These are phyloP conservation scores for Torymus aiolomorphi DNA, from an alignment of 2,888 invertebrate genomes.

Conservation along the genomic window DNA sequence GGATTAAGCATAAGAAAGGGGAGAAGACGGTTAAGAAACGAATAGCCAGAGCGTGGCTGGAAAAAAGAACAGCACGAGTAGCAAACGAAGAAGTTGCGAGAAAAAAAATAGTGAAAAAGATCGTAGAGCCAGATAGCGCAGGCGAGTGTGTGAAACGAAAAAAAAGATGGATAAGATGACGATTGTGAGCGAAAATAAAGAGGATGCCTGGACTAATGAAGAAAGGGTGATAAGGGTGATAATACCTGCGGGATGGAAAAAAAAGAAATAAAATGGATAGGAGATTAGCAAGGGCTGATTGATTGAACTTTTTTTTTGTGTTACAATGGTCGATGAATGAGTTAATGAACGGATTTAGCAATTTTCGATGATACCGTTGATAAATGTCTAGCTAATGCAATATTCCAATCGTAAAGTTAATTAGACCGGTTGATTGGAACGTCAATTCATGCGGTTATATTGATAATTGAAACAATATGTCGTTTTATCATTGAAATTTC, in stretches of 20 bases:
- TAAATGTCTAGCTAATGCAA: no score
- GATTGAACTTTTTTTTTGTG: neutral
- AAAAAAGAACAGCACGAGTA: neutral
- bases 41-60: neutral
- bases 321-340: neutral
- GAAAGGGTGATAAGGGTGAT: neutral
- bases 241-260: neutral
- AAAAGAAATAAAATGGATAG: neutral
- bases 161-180: slow-evolving; percentile 19
- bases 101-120: slow-evolving; percentile 1
- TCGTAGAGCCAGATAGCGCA: neutral
- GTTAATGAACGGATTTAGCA: no score
- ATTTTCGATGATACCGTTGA: no score
- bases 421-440: no score
- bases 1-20: neutral
- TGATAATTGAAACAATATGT: no score
- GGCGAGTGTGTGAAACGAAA: neutral
- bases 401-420: no score
- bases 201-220: neutral
- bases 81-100: neutral
- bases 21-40: neutral
- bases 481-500: no score
- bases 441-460: no score
- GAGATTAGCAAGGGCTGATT: neutral
- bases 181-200: slow-evolving; percentile 9